Evolutionary conservation across 1,140 invertebrate genomes (phyloP).

Genomic region (Leptopilina clavipes): DNA sequence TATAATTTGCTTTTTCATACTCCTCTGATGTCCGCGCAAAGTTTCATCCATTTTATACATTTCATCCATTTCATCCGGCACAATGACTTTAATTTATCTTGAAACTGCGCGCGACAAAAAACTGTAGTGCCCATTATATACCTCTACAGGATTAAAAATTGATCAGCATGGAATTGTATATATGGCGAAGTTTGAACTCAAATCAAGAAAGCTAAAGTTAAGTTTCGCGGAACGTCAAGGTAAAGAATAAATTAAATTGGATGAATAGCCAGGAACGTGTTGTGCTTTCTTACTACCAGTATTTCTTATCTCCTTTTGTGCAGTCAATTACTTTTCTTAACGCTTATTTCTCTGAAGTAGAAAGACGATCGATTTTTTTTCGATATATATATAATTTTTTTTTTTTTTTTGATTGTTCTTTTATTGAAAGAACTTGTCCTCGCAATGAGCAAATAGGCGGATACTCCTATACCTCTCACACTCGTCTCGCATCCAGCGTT

Average conservation of each 20-base stretch:
- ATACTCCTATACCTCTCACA: conserved; percentile 31
- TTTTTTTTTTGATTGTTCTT: not conserved
- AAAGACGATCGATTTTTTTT: conserved; percentile 31
- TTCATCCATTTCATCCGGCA: too few species aligned
- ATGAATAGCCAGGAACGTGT: conserved; percentile 31
- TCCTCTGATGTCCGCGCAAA: too few species aligned
- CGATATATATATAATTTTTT: too few species aligned
- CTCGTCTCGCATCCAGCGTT: conserved; percentile 22
- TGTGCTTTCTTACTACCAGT: conserved; percentile 29
- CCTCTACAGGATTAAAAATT: conserved; percentile 21
- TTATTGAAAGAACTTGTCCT: conserved; percentile 29
- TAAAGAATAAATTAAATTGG: conserved; percentile 33
- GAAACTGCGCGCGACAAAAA: not conserved
- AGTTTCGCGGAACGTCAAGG: conserved; percentile 32
- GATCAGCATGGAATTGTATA: not conserved
- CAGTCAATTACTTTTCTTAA: conserved; percentile 35
- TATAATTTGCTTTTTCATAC: too few species aligned
- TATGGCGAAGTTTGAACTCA: conserved; percentile 26
- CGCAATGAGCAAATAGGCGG: conserved; percentile 32
- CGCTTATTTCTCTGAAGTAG: conserved; percentile 34
- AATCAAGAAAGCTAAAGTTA: conserved; percentile 18
- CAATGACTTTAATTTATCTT: conserved; percentile 3
- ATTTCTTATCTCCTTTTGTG: conserved; percentile 34
- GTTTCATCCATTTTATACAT: too few species aligned
- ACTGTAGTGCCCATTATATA: conserved; percentile 9